A percentile compares a stretch with the other conserved stretches of the same genome.
phyloP scores from a whole-genome alignment of 2,888 invertebrate genomes.

The Sympetrum striolatum region DNA sequence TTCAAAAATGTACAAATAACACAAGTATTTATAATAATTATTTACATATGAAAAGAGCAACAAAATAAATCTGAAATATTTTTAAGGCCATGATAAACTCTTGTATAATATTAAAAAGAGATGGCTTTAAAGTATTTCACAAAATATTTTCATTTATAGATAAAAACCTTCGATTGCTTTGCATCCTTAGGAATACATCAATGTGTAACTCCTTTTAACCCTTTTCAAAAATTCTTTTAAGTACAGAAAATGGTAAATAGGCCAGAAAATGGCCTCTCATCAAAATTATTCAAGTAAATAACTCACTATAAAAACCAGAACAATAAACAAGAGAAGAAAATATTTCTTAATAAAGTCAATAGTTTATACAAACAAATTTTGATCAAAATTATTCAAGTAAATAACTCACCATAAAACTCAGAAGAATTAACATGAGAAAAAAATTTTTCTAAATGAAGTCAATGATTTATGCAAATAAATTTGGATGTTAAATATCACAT shows the following conservation, averaged over 20 bases:
- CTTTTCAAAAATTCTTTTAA: neutral
- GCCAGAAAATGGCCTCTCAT: neutral
- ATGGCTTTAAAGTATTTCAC: neutral
- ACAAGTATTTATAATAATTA: too few relatives aligned
- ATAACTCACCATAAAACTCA: neutral
- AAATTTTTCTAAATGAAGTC: neutral
- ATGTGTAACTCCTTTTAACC: neutral
- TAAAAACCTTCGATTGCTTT: neutral
- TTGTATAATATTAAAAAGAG: neutral
- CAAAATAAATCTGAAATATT: too few relatives aligned
- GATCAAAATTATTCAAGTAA: neutral
- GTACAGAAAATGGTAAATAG: neutral
- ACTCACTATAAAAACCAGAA: neutral
- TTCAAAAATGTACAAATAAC: too few relatives aligned
- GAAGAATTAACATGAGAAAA: neutral
- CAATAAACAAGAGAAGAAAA: neutral
- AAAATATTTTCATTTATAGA: neutral
- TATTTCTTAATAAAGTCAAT: neutral
- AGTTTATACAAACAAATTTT: neutral
- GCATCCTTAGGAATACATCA: neutral
- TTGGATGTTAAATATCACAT: too few relatives aligned
- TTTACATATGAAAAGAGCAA: too few relatives aligned
- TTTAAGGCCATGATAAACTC: neutral
- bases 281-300: neutral
- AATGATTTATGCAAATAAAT: neutral